Percentiles rank a stretch among this genome's conserved stretches.
Evolutionary conservation across 2,797 vertebrate genomes (phyloP).

Genomic region (Semaprochilodus insignis): DNA sequence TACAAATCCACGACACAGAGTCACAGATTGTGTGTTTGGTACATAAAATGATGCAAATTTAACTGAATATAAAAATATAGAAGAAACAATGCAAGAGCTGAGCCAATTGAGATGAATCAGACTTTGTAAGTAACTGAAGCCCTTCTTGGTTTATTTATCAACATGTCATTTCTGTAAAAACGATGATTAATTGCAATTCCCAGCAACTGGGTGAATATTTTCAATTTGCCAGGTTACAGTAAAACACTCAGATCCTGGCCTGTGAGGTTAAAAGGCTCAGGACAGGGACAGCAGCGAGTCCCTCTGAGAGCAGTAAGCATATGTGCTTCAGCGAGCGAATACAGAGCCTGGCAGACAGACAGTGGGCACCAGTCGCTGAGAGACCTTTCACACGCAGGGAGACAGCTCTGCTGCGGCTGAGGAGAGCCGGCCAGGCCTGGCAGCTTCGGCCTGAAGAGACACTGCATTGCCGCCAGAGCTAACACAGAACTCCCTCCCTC

Average conservation of each 20-base stretch:
- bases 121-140: background rate
- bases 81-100: no score
- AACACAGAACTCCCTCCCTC: constrained; percentile 27
- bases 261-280: background rate
- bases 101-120: no score
- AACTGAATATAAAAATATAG: no score
- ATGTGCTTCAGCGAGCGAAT: constrained; percentile 5
- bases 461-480: constrained; percentile 23
- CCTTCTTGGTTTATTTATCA: background rate
- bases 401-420: constrained; percentile 10
- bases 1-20: no score
- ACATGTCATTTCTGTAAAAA: background rate
- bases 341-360: background rate
- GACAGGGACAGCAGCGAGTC: background rate
- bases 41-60: no score
- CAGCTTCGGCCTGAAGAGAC: constrained; percentile 27
- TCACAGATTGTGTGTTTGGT: no score
- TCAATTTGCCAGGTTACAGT: background rate
- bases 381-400: constrained; percentile 42
- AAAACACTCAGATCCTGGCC: background rate
- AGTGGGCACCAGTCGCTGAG: constrained; percentile 7
- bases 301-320: background rate
- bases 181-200: background rate
- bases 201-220: background rate
- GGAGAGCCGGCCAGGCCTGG: constrained; percentile 24